Percentiles rank a stretch among this genome's conserved stretches.
Conservation (phyloP, 2,113 vertebrate species). For the Stegastes partitus region DNA sequence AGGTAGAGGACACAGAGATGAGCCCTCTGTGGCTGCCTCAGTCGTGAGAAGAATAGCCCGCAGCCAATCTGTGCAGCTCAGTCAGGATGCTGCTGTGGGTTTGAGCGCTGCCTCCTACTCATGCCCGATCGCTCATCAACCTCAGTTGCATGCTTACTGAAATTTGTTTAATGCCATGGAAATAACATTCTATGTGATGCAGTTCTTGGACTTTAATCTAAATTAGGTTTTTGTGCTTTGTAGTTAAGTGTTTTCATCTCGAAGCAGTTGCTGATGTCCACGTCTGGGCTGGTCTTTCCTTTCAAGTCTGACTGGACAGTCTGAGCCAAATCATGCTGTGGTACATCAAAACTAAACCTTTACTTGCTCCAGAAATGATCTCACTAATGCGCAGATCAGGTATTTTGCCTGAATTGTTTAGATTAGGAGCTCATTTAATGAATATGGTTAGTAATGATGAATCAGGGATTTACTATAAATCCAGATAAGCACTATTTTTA, state of each 20-base stretch:
- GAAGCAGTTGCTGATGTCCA: not conserved
- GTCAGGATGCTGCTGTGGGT: constrained; percentile 39
- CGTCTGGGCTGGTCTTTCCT: not conserved
- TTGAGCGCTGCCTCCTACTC: constrained; percentile 52
- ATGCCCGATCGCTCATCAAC: constrained; percentile 12
- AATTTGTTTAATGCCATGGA: constrained; percentile 20
- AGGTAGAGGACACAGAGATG: constrained; percentile 66
- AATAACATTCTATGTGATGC: not conserved
- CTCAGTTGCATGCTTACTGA: constrained; percentile 6
- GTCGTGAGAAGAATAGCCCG: constrained; percentile 74
- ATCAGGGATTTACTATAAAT: constrained; percentile 1
- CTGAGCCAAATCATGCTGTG: too few species aligned
- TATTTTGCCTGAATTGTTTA: too few species aligned
- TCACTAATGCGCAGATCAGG: too few species aligned
- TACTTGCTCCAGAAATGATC: too few species aligned
- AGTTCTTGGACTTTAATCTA: not conserved
- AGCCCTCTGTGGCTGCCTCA: constrained; percentile 62
- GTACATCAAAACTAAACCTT: too few species aligned
- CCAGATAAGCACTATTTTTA: not conserved
- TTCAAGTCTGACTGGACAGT: too few species aligned
- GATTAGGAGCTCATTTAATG: too few species aligned
- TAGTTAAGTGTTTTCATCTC: not conserved
- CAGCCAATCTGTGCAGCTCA: constrained; percentile 49
- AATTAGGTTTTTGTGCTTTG: not conserved
- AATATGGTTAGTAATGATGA: not conserved